These are phyloP conservation scores for Poicephalus meyeri DNA, from an alignment of 2,113 vertebrate species.

Conservation along the genomic window DNA sequence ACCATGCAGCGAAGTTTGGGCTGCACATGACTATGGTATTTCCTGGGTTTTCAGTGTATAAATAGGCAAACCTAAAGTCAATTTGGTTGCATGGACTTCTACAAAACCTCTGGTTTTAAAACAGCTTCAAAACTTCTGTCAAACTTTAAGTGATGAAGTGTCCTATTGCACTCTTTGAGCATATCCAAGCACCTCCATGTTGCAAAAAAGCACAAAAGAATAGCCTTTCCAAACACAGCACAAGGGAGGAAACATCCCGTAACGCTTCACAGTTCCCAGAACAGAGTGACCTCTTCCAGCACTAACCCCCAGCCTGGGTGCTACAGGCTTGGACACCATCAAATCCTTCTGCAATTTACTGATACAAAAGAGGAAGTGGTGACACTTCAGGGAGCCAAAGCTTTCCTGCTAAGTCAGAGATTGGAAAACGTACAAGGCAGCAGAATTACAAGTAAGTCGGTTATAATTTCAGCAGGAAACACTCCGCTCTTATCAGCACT, in stretches of 20 bases:
- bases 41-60: background rate
- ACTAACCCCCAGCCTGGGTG: background rate
- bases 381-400: background rate
- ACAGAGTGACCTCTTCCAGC: background rate
- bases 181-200: background rate
- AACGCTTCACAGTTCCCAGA: background rate
- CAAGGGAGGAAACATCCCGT: background rate
- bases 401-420: background rate
- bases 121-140: background rate
- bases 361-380: constrained; percentile 6
- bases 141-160: background rate
- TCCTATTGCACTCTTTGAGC: background rate
- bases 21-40: fast-evolving
- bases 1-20: background rate
- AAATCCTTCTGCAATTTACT: background rate
- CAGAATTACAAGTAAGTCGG: constrained; percentile 22
- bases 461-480: constrained; percentile 49
- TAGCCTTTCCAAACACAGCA: background rate
- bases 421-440: constrained; percentile 28
- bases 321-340: background rate
- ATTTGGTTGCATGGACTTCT: background rate
- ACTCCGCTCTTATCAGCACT: background rate
- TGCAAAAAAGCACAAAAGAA: background rate
- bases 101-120: background rate
- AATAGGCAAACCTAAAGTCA: background rate